Percentiles rank a stretch among this genome's conserved stretches.
These are phyloP conservation scores for Ypsolopha sequella DNA, from an alignment of 2,888 invertebrate species.

Conservation along the genomic window DNA sequence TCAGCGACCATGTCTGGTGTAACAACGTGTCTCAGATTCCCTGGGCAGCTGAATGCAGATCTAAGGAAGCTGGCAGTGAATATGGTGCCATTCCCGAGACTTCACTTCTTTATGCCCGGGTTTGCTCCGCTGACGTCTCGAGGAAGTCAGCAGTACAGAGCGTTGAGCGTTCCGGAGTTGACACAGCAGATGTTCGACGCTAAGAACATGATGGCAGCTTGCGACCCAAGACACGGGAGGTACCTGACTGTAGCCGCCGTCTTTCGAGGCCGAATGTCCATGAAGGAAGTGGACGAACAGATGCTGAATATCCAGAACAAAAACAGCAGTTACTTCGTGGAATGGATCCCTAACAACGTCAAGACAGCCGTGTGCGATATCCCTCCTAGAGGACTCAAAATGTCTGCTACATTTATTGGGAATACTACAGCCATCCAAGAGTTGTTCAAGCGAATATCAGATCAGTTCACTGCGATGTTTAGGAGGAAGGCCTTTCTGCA, in stretches of 20 bases:
- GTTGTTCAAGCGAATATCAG: slow-evolving; percentile 86
- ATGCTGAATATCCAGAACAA: slow-evolving; percentile 83
- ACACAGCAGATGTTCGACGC: slow-evolving; percentile 75
- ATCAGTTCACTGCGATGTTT: slow-evolving; percentile 94
- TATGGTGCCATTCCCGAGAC: slow-evolving; percentile 75
- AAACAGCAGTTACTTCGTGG: slow-evolving; percentile 83
- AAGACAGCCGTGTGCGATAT: slow-evolving; percentile 87
- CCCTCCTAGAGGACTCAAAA: slow-evolving; percentile 80
- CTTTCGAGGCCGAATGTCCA: slow-evolving; percentile 91
- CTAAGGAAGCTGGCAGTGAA: slow-evolving; percentile 57
- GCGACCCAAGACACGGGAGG: slow-evolving; percentile 90
- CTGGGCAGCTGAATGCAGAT: slow-evolving; percentile 60
- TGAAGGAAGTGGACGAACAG: slow-evolving; percentile 91
- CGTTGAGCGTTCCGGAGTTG: slow-evolving; percentile 91
- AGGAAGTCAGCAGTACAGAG: slow-evolving; percentile 89
- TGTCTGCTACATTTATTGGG: slow-evolving; percentile 90
- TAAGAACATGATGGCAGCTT: slow-evolving; percentile 90
- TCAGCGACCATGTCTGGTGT: slow-evolving; percentile 90
- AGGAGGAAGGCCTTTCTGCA: slow-evolving; percentile 95
- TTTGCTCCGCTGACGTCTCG: slow-evolving; percentile 81
- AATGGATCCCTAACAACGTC: slow-evolving; percentile 85
- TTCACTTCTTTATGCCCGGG: slow-evolving; percentile 71
- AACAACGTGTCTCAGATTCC: slow-evolving; percentile 81
- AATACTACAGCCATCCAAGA: slow-evolving; percentile 90
- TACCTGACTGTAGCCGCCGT: slow-evolving; percentile 92